Percentiles rank a stretch among this genome's conserved stretches.
These are phyloP conservation scores for Calameuta filiformis DNA, from an alignment of 2,888 invertebrate species.

Conservation along the genomic window DNA sequence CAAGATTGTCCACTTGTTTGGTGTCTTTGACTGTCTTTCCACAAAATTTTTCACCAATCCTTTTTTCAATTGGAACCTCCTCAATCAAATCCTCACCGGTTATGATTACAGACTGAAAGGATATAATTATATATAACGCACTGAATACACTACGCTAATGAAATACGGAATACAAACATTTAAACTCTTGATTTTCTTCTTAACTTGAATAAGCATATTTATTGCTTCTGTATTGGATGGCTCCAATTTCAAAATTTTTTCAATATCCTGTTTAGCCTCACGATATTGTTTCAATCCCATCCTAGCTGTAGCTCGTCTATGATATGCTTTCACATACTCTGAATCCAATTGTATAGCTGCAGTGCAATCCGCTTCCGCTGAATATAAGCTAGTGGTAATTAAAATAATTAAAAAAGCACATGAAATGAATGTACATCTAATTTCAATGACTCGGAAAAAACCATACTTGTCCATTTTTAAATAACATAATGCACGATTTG, in stretches of 20 bases:
- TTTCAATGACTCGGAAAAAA: conserved; percentile 8
- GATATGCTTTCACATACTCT: conserved; percentile 85
- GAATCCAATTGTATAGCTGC: conserved; percentile 82
- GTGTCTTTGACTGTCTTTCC: conserved; percentile 6
- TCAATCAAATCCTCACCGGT: conserved; percentile 5
- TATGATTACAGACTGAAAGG: conserved; percentile 49
- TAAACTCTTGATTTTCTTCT: conserved; percentile 68
- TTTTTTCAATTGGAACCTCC: conserved; percentile 30
- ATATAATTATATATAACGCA: conserved; percentile 6
- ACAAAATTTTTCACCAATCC: conserved; percentile 37
- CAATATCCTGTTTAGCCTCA: conserved; percentile 79
- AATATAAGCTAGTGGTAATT: conserved; percentile 69
- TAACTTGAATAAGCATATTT: conserved; percentile 71
- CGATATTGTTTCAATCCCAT: conserved; percentile 77
- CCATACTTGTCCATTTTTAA: conserved; percentile 83
- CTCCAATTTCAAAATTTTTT: conserved; percentile 78
- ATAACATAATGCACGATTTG: conserved; percentile 89
- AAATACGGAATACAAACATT: conserved; percentile 61
- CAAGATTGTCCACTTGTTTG: conserved; percentile 2
- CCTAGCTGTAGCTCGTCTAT: conserved; percentile 82
- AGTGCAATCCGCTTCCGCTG: conserved; percentile 84
- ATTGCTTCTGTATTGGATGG: conserved; percentile 81
- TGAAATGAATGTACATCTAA: conserved; percentile 26
- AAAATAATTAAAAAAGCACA: conserved; percentile 17
- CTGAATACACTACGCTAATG: neutral